Conservation (phyloP, 1,140 invertebrate genomes). For the Eulimnadia texana region DNA sequence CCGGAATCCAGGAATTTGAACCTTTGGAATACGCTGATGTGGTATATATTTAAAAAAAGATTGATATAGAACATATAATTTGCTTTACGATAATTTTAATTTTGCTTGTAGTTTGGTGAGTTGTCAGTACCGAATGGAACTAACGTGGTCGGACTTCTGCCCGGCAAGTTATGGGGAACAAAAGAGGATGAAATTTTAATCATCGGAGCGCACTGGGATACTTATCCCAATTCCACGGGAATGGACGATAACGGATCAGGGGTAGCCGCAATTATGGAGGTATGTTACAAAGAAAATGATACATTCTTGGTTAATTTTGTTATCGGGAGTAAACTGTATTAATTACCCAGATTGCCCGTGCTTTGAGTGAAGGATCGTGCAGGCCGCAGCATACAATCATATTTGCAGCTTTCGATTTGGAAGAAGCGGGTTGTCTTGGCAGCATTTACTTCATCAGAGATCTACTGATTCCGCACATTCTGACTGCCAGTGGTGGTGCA, state of each 20-base stretch:
- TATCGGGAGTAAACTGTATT: not conserved
- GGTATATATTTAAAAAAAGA: too few species aligned
- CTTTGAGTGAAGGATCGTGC: constrained; percentile 13
- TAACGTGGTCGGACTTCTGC: constrained; percentile 30
- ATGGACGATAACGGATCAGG: constrained; percentile 35
- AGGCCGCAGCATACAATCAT: constrained; percentile 28
- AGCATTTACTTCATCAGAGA: constrained; percentile 31
- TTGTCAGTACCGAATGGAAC: constrained; percentile 21
- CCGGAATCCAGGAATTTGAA: constrained; percentile 16
- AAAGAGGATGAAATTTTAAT: constrained; percentile 27
- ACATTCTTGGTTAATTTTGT: too few species aligned
- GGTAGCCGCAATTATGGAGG: constrained; percentile 30
- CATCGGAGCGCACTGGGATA: constrained; percentile 34
- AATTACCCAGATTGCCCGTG: constrained; percentile 8
- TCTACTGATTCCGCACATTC: constrained; percentile 24
- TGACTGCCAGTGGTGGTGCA: constrained; percentile 18
- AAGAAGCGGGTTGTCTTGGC: constrained; percentile 27
- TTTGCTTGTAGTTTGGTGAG: not conserved
- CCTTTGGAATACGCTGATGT: constrained; percentile 13
- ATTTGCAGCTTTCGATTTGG: constrained; percentile 34
- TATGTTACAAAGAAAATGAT: too few species aligned
- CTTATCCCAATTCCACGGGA: constrained; percentile 24
- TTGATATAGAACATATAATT: not conserved
- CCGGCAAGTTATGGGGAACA: constrained; percentile 27
- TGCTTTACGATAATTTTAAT: not conserved